Evolutionary conservation across 2,113 vertebrate genomes (phyloP), one percentile per base, ranked within the genome.

Genomic region (Ageneiosus marmoratus): DNA sequence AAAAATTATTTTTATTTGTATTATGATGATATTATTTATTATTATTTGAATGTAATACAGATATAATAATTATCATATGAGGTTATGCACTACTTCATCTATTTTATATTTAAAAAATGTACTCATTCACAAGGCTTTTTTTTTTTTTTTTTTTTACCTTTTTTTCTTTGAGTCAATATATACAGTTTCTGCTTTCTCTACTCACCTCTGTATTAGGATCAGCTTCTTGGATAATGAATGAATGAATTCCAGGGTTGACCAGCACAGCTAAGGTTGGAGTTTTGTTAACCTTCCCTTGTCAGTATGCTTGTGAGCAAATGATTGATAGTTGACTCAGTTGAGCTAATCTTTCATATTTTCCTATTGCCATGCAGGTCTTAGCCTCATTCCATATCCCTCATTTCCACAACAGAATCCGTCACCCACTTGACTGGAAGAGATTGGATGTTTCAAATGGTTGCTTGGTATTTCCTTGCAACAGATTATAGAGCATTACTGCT

Each of bases 321-420:
- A 75, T 48, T 46, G 37, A 78, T 82, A 78, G 74, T 65, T 60
- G 1, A 82, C 53, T 82, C 37, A 75, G 63, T 80, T 51, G 67
- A 32, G n/a, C 37, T 73, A 73, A 48, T 74, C 37, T 7, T 44
- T 72, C 16, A 46, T 24, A 79, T 65, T 29, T 9, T n/a, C 18
- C 13, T 44, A 29, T 48, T 60, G 32, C 29, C 27, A 12, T n/a
- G n/a, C 10, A 79, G 60, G 29, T 37, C 11, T 27, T 76, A 65
- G 18, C 7, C n/a, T 27, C 24, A 73, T 32, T 72, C 65, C n/a
- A 32, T 15, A 24, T 34, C 51, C n/a, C 80, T 46, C 16, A 12
- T 56, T 65, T 79, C 6, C 15, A n/a, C 32, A 81, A 48, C 20
- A 18, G 65, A 73, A 50, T 73, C 44, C 16, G 41, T 41, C 46